These are phyloP conservation scores for Cacatua alba DNA, from an alignment of 2,113 vertebrate species.

Conservation along the genomic window DNA sequence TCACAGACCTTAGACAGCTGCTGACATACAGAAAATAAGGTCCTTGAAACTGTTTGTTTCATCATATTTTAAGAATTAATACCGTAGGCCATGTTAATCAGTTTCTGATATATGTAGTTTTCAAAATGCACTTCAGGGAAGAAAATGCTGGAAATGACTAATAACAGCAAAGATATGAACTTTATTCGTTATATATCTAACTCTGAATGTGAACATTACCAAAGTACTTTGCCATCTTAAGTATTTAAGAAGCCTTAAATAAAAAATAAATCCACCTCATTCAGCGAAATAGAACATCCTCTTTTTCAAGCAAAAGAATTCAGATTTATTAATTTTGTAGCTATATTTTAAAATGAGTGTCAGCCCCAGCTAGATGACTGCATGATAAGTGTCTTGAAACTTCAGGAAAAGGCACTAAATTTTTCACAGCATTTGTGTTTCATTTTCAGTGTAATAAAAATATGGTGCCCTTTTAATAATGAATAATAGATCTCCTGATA, in stretches of 20 bases:
- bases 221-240: slow-evolving; percentile 63
- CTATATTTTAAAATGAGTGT: slow-evolving; percentile 78
- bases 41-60: slow-evolving; percentile 74
- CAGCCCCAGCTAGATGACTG: slow-evolving; percentile 54
- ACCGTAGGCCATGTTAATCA: slow-evolving; percentile 82
- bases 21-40: slow-evolving; percentile 76
- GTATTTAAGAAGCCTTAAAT: slow-evolving; percentile 76
- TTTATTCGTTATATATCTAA: slow-evolving; percentile 62
- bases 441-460: slow-evolving; percentile 91
- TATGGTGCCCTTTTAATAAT: slow-evolving; percentile 89
- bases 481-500: slow-evolving; percentile 87
- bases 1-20: slow-evolving; percentile 70
- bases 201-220: slow-evolving; percentile 41
- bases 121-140: slow-evolving; percentile 77
- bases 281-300: slow-evolving; percentile 64
- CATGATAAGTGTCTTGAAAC: slow-evolving; percentile 80
- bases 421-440: slow-evolving; percentile 89
- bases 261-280: slow-evolving; percentile 75
- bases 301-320: slow-evolving; percentile 69
- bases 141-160: slow-evolving; percentile 71
- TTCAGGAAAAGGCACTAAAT: slow-evolving; percentile 82
- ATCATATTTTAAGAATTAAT: slow-evolving; percentile 79
- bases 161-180: slow-evolving; percentile 78
- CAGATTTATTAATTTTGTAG: slow-evolving; percentile 77
- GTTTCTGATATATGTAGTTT: slow-evolving; percentile 81